Percentiles rank a stretch among this genome's conserved stretches.
Conservation (phyloP, 1,140 invertebrate genomes). For the Schmidtea mediterranea region DNA sequence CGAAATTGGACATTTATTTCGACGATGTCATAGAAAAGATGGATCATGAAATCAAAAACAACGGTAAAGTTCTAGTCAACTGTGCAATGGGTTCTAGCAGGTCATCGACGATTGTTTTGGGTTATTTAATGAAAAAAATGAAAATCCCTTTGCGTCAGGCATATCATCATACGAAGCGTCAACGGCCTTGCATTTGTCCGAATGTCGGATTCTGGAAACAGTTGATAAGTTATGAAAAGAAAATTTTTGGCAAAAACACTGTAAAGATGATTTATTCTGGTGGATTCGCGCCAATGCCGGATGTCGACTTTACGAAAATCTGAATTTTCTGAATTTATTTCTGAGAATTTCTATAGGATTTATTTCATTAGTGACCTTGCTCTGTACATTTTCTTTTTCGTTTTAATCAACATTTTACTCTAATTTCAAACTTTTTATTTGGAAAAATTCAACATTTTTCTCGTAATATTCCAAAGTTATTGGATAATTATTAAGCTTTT, state of each 20-base stretch:
- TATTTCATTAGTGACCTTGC: no score
- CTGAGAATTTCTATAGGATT: no score
- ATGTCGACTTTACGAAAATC: no score
- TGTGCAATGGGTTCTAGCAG: slow-evolving; percentile 63
- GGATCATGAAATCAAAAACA: slow-evolving; percentile 15
- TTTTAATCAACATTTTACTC: no score
- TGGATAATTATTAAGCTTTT: no score
- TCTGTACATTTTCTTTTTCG: no score
- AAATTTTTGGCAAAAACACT: slow-evolving; percentile 29
- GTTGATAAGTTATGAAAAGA: slow-evolving; percentile 43
- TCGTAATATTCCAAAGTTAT: no score
- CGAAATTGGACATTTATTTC: slow-evolving; percentile 43
- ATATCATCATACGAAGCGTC: slow-evolving; percentile 40
- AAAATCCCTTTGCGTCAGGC: slow-evolving; percentile 46
- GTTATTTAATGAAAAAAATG: slow-evolving; percentile 57
- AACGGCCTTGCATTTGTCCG: slow-evolving; percentile 48
- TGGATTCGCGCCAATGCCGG: no score
- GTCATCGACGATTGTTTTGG: slow-evolving; percentile 52
- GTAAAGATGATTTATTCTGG: slow-evolving; percentile 16
- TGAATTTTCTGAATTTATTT: no score
- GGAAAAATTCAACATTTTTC: no score
- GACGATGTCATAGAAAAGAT: slow-evolving; percentile 32
- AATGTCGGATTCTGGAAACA: slow-evolving; percentile 69
- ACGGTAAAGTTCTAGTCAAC: slow-evolving; percentile 51
- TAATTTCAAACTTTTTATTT: no score